Evolutionary conservation across 2,888 invertebrate genomes (phyloP).

Genomic region (Melikaiella ostensackeni): DNA sequence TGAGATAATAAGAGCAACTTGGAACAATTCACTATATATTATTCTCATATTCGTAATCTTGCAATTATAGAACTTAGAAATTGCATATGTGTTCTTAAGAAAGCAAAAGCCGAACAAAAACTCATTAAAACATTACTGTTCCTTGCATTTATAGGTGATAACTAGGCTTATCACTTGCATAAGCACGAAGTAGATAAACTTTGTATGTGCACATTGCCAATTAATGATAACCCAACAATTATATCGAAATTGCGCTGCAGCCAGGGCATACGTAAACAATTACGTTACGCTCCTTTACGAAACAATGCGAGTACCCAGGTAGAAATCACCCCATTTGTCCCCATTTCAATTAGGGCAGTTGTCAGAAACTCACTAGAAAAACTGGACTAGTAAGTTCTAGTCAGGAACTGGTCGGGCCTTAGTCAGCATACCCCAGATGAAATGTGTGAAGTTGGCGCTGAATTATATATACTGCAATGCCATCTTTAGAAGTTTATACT

Average conservation of each 20-base stretch:
- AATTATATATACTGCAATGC: too few species aligned
- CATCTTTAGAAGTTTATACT: too few species aligned
- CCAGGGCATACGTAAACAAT: not conserved
- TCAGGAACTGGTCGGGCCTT: too few species aligned
- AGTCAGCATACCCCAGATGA: too few species aligned
- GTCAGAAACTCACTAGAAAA: too few species aligned
- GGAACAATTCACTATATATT: not conserved
- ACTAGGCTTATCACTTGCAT: slow-evolving; percentile 12
- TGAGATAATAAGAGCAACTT: not conserved
- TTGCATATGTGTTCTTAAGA: not conserved
- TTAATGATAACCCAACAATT: slow-evolving; percentile 3
- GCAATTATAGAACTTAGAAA: not conserved
- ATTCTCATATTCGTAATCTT: too few species aligned
- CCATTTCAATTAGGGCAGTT: too few species aligned
- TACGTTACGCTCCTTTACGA: too few species aligned
- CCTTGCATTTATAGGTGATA: slow-evolving; percentile 7
- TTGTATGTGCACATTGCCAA: not conserved
- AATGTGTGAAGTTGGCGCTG: too few species aligned
- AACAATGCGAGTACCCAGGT: too few species aligned
- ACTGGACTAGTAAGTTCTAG: too few species aligned
- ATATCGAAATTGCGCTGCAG: not conserved
- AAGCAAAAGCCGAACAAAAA: not conserved
- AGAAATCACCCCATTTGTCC: too few species aligned
- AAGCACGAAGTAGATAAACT: not conserved
- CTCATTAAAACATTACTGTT: not conserved